Conservation (phyloP, 2,113 vertebrate genomes). For the Murina feae region DNA sequence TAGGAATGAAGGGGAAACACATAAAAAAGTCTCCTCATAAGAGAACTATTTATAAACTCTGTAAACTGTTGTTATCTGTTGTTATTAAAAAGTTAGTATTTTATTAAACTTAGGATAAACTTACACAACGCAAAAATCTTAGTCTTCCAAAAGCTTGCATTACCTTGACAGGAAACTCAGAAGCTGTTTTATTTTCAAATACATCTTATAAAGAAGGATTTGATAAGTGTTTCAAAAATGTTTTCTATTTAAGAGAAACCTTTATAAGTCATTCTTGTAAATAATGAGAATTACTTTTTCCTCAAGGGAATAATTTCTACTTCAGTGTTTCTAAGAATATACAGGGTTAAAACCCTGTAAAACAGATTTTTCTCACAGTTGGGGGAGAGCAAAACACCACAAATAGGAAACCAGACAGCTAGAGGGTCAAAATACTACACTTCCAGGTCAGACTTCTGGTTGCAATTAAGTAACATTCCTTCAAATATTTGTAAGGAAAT, state of each 20-base stretch:
- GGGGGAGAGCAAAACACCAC: slow-evolving; percentile 77
- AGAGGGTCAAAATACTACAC: slow-evolving; percentile 84
- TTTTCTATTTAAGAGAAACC: slow-evolving; percentile 60
- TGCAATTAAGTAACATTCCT: slow-evolving; percentile 86
- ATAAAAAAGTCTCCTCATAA: background rate
- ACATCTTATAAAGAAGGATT: slow-evolving; percentile 46
- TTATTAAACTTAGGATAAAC: slow-evolving; percentile 42
- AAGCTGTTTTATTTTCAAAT: slow-evolving; percentile 47
- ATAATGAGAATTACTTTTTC: slow-evolving; percentile 65
- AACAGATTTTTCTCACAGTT: slow-evolving; percentile 85
- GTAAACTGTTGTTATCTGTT: background rate
- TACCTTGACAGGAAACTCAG: slow-evolving; percentile 41
- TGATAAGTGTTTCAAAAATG: slow-evolving; percentile 61
- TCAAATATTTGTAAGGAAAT: slow-evolving; percentile 80
- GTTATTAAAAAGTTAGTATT: slow-evolving; percentile 33
- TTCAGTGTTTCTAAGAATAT: slow-evolving; percentile 66
- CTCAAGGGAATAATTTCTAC: slow-evolving; percentile 57
- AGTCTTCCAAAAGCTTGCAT: slow-evolving; percentile 7
- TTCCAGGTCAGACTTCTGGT: slow-evolving; percentile 89
- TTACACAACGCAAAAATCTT: background rate
- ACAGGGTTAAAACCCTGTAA: slow-evolving; percentile 80
- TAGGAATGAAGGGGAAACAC: background rate
- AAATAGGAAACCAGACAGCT: slow-evolving; percentile 85
- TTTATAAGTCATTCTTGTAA: slow-evolving; percentile 66
- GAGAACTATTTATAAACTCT: background rate